phyloP scores from a whole-genome alignment of 2,797 vertebrate species.

The Geotrypetes seraphini region DNA sequence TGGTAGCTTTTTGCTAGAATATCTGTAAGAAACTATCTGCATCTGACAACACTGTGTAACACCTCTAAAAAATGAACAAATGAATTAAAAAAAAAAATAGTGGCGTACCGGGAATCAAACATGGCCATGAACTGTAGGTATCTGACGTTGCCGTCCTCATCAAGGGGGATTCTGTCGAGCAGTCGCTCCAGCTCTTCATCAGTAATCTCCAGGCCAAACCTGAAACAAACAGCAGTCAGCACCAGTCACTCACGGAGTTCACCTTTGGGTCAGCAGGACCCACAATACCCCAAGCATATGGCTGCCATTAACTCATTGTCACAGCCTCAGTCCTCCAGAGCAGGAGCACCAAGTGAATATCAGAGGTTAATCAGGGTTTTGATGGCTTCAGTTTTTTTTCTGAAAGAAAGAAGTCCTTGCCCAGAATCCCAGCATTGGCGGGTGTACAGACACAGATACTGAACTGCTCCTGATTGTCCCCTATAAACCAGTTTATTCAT shows the following conservation, averaged over 20 bases:
- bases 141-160: conserved; percentile 65
- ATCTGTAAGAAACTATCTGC: no score
- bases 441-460: conserved; percentile 51
- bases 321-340: conserved; percentile 55
- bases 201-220: conserved; percentile 68
- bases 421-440: conserved; percentile 40
- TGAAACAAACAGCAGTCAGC: conserved; percentile 54
- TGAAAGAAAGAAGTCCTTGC: conserved; percentile 77
- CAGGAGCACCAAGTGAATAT: conserved; percentile 69
- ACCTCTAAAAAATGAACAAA: no score
- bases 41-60: no score
- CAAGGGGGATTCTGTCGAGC: conserved; percentile 63
- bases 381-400: conserved; percentile 67
- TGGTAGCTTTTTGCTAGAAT: no score
- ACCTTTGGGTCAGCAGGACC: conserved; percentile 56
- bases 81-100: conserved; percentile 20
- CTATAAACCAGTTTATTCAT: conserved; percentile 65
- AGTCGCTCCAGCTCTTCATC: conserved; percentile 78
- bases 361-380: conserved; percentile 87
- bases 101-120: conserved; percentile 41
- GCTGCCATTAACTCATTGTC: conserved; percentile 85
- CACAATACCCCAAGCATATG: conserved; percentile 78
- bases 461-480: conserved; percentile 48
- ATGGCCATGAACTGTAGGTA: conserved; percentile 33
- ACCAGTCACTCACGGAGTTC: conserved; percentile 53